Evolutionary conservation across 2,888 invertebrate genomes (phyloP).

Genomic region (Drepanosiphum platanoidis): DNA sequence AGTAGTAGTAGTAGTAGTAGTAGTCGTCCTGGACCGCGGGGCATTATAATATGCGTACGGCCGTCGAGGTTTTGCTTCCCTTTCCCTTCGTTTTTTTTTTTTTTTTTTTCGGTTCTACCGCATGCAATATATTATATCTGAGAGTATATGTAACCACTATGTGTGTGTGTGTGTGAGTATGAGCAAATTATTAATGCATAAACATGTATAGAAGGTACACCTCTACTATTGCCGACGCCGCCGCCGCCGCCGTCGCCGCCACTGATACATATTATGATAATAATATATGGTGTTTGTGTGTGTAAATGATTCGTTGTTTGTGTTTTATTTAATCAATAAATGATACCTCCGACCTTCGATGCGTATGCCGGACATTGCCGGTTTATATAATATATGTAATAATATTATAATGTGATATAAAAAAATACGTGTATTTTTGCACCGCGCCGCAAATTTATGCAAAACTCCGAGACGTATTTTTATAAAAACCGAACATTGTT

Average conservation of each 20-base stretch:
- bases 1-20: constrained; percentile 22
- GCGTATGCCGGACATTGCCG: neutral
- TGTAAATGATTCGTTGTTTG: constrained; percentile 38
- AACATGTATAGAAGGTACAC: neutral
- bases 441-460: too few relatives aligned
- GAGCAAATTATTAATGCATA: neutral
- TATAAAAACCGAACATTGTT: too few relatives aligned
- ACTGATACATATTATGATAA: neutral
- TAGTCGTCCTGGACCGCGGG: constrained; percentile 44
- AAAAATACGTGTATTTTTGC: too few relatives aligned
- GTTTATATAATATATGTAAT: too few relatives aligned
- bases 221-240: neutral
- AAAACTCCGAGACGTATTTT: too few relatives aligned
- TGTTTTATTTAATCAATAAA: constrained; percentile 48
- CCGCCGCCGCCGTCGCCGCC: neutral
- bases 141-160: neutral
- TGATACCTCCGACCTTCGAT: constrained; percentile 43
- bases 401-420: too few relatives aligned
- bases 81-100: too few relatives aligned
- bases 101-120: neutral
- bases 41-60: constrained; percentile 25
- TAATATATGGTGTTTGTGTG: constrained; percentile 3
- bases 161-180: neutral
- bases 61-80: constrained; percentile 23
- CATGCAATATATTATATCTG: constrained; percentile 1